Evolutionary conservation across 1,140 invertebrate genomes (phyloP), one percentile per base, ranked within the genome.

Genomic region (Drosophila kikkawai): DNA sequence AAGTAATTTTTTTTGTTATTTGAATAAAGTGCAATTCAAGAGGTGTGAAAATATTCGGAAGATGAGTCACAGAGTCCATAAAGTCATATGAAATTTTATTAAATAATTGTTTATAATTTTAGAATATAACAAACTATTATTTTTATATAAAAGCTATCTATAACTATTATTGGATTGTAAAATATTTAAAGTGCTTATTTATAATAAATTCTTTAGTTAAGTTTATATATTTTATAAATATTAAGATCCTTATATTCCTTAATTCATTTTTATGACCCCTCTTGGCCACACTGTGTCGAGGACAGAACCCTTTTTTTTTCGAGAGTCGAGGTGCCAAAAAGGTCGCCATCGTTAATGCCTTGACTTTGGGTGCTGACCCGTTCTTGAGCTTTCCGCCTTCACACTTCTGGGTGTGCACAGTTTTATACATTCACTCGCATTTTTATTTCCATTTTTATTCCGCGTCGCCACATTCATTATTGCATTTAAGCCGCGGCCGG

Each of bases 401-500:
- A 57, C 70, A 74, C 70, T 60, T 71, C 42, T 13, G 22, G 44
- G 19, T 39, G 67, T 44, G 45, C 53, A 51, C 44, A 51, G 29
- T 75, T 65, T 74, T 45, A 19, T 42, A 64, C 37, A 45, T 50
- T 26, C 36, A 37, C 34, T 45, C 48, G 50, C 36, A 26, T 55
- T 71, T 37, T 66, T 57, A 32, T 45, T 59, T 44, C 39, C 41
- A 41, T 56, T 51, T 59, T 67, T 64, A 58, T 79, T 64, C 29
- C 26, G 47, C 39, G 68, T 48, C 68, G 70, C 47, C 76, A 70
- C 64, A 75, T 74, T 75, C 75, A 80, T 82, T 86, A 80, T 73
- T 82, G 84, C 80, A 88, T 86, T 87, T 85, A 81, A 70, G 51
- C 48, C 50, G 60, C 59, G 22, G 15, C 44, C 17, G 45, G 58